Conservation (phyloP, 2,797 vertebrate genomes). For the Pyrocephalus nanus region DNA sequence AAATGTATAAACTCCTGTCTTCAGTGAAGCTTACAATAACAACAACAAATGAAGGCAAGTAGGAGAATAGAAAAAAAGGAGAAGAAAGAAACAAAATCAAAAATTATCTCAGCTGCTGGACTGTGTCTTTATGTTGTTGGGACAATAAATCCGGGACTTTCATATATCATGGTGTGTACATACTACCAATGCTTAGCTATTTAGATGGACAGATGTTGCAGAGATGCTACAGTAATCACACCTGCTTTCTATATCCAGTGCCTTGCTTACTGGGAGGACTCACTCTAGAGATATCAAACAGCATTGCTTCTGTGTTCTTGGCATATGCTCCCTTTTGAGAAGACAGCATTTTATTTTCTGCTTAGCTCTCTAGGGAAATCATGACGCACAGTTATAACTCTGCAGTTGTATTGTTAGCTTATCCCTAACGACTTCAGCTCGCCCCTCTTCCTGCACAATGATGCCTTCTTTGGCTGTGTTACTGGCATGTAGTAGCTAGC, state of each 20-base stretch:
- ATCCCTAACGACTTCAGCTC: not conserved
- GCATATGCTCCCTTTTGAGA: not conserved
- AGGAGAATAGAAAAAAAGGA: not conserved
- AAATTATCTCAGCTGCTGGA: not conserved
- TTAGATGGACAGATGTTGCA: not conserved
- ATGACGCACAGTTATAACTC: not conserved
- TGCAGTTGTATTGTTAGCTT: not conserved
- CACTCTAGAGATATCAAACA: not conserved
- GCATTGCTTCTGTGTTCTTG: not conserved
- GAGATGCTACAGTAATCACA: not conserved
- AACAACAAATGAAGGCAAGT: not conserved
- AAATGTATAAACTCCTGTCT: not conserved
- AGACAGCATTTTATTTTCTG: slow-evolving; percentile 15
- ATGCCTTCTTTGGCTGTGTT: not conserved
- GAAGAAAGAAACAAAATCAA: not conserved
- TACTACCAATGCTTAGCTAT: not conserved
- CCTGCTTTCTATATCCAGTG: not conserved
- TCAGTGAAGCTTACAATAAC: not conserved
- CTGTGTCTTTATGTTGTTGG: not conserved
- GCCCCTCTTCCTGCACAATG: not conserved
- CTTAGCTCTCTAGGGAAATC: not conserved
- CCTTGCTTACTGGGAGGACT: not conserved
- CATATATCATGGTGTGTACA: not conserved
- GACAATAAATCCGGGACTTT: not conserved
- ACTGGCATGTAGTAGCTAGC: not conserved